These are phyloP conservation scores for Anticlea derivata DNA, from an alignment of 2,888 invertebrate genomes.

Conservation along the genomic window DNA sequence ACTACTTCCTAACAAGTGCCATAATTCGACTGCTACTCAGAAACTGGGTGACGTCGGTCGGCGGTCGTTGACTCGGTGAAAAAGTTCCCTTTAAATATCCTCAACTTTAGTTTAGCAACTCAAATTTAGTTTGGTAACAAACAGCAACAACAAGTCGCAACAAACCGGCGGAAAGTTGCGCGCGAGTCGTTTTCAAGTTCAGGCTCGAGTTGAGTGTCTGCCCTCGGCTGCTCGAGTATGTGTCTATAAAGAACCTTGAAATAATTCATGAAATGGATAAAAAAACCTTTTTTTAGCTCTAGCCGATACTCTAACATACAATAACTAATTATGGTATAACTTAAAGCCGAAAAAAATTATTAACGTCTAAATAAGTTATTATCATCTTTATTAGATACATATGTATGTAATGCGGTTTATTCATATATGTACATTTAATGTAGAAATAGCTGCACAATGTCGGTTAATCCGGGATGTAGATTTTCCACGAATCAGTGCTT, in stretches of 20 bases:
- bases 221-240: conserved; percentile 10
- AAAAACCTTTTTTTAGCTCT: too few relatives aligned
- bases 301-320: too few relatives aligned
- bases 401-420: too few relatives aligned
- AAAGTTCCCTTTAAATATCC: conserved; percentile 84
- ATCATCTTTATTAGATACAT: too few relatives aligned
- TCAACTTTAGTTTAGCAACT: conserved; percentile 82
- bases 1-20: conserved; percentile 83
- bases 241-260: conserved; percentile 11
- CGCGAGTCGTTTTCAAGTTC: conserved; percentile 82
- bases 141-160: conserved; percentile 81
- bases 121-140: conserved; percentile 83
- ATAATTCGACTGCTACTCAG: conserved; percentile 81
- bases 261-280: too few relatives aligned
- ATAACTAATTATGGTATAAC: too few relatives aligned
- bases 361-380: too few relatives aligned
- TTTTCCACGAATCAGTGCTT: conserved; percentile 40
- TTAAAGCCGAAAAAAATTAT: too few relatives aligned
- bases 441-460: conserved; percentile 5
- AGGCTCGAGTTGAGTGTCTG: conserved; percentile 42
- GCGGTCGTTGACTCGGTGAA: conserved; percentile 83
- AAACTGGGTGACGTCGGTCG: conserved; percentile 81
- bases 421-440: too few relatives aligned
- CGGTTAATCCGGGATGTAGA: conserved; percentile 23
- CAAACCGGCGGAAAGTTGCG: conserved; percentile 78